Base-by-base conservation (phyloP, 2,888 invertebrate genomes). In the Drosophila neutralis region DNA sequence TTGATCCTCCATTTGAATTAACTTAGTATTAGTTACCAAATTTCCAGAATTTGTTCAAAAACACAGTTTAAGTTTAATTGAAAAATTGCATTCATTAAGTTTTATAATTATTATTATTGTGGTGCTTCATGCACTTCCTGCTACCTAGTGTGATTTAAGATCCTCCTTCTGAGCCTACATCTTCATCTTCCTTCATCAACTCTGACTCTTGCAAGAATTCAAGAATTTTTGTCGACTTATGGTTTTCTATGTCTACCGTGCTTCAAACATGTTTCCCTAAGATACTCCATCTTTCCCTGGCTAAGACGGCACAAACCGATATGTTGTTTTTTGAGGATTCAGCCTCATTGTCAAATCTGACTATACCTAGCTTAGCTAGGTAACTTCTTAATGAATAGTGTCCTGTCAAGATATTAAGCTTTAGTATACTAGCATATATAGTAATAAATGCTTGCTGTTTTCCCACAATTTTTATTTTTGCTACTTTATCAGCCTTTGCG, bases 381-480 rank as follows among this genome's bases (percentile, higher is more conserved):
- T 3, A n/a, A 1, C 42, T 38, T 10, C 38, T n/a, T n/a, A 1
- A 40, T n/a, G 40, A 0, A n/a, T n/a, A n/a, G 2, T n/a, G n/a
- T 40, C n/a, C 10, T 10, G 1, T n/a, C 0, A n/a, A 29, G 18
- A 1, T n/a, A 13, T 29, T n/a, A 7, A 0, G 31, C 4, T 31
- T 52, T 15, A 21, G 13, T 33, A n/a, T n/a, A n/a, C n/a, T n/a
- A 15, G 5, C 21, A 53, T 24, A 24, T 3, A 53, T 54, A 27
- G 36, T 36, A 54, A 54, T 10, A 21, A 53, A 53, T 33, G 21
- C 15, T 15, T 21, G 31, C 36, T 57, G 57, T 13, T 40, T 60
- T 76, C 33, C 67, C 79, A 68, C 68, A 76, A 69, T 65, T 72
- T 27, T 21, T 24, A 24, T 45, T 35, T 67, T 62, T 24, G 65